Percentiles rank a stretch among this genome's conserved stretches.
phyloP scores from a whole-genome alignment of 2,797 vertebrate genomes.

The Rhinella marina region DNA sequence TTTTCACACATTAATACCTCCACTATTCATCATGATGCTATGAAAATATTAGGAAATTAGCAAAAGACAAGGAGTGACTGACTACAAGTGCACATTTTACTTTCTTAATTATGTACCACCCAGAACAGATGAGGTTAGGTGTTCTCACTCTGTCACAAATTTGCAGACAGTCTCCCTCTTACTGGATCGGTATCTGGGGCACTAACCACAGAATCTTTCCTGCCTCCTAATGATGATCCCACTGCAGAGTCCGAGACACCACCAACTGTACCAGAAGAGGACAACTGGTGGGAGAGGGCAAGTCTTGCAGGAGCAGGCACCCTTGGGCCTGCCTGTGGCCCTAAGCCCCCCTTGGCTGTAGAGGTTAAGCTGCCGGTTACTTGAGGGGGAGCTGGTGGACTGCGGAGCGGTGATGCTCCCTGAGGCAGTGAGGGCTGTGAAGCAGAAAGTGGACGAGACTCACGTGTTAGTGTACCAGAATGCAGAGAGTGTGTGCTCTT shows the following conservation, averaged over 20 bases:
- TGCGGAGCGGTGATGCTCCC: slow-evolving; percentile 80
- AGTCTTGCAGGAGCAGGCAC: slow-evolving; percentile 70
- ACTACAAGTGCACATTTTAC: slow-evolving; percentile 31
- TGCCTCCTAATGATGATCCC: slow-evolving; percentile 74
- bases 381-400: slow-evolving; percentile 80
- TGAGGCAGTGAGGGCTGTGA: slow-evolving; percentile 91
- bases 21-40: slow-evolving; percentile 5
- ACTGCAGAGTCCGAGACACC: slow-evolving; percentile 71
- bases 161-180: slow-evolving; percentile 92
- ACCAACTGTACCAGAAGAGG: slow-evolving; percentile 70
- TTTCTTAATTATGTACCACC: slow-evolving; percentile 21
- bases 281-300: slow-evolving; percentile 78
- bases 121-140: neutral
- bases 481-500: slow-evolving; percentile 85
- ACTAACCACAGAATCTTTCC: slow-evolving; percentile 74
- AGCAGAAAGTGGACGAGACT: slow-evolving; percentile 84
- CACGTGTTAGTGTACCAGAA: slow-evolving; percentile 82
- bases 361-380: slow-evolving; percentile 83
- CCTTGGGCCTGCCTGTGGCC: slow-evolving; percentile 65
- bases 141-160: slow-evolving; percentile 86
- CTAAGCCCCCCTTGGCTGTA: slow-evolving; percentile 55
- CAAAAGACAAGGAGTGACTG: slow-evolving; percentile 15
- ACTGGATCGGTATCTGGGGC: slow-evolving; percentile 86
- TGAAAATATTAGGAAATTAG: slow-evolving; percentile 36
- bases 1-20: slow-evolving; percentile 23